Conservation (phyloP, 2,113 vertebrate genomes). For the Campylomormyrus numenius region DNA sequence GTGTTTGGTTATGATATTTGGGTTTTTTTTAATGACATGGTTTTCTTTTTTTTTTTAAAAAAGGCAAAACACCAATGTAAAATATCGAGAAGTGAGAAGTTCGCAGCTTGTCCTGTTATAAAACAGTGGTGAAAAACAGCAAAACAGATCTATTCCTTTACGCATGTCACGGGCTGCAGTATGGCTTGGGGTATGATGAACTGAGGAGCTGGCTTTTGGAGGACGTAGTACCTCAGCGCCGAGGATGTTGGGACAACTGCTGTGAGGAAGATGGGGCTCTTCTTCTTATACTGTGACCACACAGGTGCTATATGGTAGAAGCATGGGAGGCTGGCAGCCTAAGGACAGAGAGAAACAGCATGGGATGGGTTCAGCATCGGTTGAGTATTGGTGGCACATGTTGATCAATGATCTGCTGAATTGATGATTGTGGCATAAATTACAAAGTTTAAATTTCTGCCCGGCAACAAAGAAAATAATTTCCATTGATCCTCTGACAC, state of each 20-base stretch:
- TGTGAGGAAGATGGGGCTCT: constrained; percentile 47
- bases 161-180: constrained; percentile 31
- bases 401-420: not conserved
- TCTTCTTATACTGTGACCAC: constrained; percentile 57
- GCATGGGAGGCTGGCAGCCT: constrained; percentile 52
- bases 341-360: not conserved
- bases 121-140: not conserved
- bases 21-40: not conserved
- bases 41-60: too few species aligned
- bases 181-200: constrained; percentile 62
- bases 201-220: constrained; percentile 52
- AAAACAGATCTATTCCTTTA: not conserved
- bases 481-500: not conserved
- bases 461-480: not conserved
- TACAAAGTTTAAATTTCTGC: not conserved
- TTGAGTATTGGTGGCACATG: not conserved
- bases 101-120: not conserved
- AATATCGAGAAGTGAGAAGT: not conserved
- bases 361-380: not conserved
- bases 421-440: not conserved
- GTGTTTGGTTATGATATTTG: not conserved
- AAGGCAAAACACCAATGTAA: not conserved
- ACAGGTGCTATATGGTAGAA: constrained; percentile 53
- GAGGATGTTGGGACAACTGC: constrained; percentile 42
- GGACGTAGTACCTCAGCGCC: constrained; percentile 55